phyloP scores from a whole-genome alignment of 1,140 invertebrate genomes.

The Pogonomyrmex californicus region DNA sequence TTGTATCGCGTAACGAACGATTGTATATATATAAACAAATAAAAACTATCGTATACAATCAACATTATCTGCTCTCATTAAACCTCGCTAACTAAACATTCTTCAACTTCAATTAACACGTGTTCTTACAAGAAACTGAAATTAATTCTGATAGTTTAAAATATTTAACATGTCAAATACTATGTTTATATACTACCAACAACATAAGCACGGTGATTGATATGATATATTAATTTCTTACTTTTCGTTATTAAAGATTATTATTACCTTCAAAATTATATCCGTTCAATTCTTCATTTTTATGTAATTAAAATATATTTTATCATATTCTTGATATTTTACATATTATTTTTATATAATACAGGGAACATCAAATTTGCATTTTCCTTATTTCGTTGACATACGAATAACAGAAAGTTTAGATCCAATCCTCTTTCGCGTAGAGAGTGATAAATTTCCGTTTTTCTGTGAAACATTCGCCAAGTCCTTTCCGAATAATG shows the following conservation, averaged over 20 bases:
- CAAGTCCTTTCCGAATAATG: not conserved
- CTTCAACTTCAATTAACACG: not conserved
- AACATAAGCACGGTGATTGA: not conserved
- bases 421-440: constrained; percentile 61
- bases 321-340: not conserved
- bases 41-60: constrained; percentile 59
- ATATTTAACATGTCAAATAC: not conserved
- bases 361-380: not conserved
- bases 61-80: not conserved
- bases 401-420: constrained; percentile 62
- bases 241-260: not conserved
- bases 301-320: not conserved
- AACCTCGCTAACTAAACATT: not conserved
- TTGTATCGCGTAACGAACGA: constrained; percentile 68
- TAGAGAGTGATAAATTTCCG: not conserved
- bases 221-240: not conserved
- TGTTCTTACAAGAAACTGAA: not conserved
- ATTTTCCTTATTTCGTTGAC: not conserved
- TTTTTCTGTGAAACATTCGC: not conserved
- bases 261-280: not conserved
- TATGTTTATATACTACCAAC: not conserved
- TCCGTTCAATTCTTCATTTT: not conserved
- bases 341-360: not conserved
- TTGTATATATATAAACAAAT: no score
- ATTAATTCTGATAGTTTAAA: not conserved